These are phyloP conservation scores for Anser cygnoides DNA, from an alignment of 2,113 vertebrate species.

Conservation along the genomic window DNA sequence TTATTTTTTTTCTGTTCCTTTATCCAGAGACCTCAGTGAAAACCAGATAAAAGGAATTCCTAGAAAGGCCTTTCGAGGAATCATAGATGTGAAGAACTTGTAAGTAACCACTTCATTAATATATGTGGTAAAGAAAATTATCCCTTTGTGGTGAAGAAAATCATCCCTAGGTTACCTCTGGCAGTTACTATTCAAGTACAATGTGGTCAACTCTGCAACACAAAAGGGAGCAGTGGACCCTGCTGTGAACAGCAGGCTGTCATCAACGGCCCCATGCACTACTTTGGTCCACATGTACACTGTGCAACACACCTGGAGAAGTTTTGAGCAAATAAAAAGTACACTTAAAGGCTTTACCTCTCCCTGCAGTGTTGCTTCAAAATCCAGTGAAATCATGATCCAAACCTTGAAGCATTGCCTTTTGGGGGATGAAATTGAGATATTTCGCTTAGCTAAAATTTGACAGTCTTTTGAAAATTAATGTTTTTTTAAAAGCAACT, in stretches of 20 bases:
- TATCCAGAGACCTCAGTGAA: constrained; percentile 93
- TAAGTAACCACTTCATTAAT: constrained; percentile 80
- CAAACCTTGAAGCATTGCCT: not conserved
- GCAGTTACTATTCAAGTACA: not conserved
- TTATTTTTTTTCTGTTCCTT: constrained; percentile 29
- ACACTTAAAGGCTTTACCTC: not conserved
- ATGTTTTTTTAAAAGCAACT: not conserved
- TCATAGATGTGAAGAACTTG: constrained; percentile 95
- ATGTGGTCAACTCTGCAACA: not conserved
- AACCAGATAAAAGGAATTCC: constrained; percentile 98
- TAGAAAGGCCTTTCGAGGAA: constrained; percentile 96
- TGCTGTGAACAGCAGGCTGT: not conserved
- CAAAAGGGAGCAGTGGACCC: not conserved
- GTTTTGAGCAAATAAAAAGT: not conserved
- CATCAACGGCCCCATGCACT: not conserved
- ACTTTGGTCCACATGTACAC: rapidly evolving
- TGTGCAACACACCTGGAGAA: not conserved
- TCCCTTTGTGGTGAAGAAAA: not conserved
- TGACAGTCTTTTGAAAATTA: not conserved
- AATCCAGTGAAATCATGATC: not conserved
- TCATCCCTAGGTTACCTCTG: not conserved
- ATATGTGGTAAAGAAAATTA: not conserved
- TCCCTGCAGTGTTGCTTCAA: not conserved
- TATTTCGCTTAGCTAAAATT: not conserved
- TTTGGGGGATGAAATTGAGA: not conserved